Base-by-base conservation (phyloP, 1,140 invertebrate genomes). In the Papilio dardanus region DNA sequence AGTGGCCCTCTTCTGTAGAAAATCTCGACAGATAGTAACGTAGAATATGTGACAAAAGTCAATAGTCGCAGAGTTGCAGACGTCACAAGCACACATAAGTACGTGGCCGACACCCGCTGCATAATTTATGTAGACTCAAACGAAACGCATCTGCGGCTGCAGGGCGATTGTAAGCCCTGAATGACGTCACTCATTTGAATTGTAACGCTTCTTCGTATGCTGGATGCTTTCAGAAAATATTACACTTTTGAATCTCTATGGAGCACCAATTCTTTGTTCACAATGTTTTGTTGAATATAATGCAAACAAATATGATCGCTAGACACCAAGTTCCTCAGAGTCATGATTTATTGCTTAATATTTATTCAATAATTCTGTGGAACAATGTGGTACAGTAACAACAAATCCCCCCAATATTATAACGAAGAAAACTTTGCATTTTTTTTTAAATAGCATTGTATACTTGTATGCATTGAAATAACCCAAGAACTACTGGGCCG, bases 111-210 rank as follows among this genome's bases (percentile, higher is more conserved):
- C 54, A 28, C 24, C 12, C 54, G 54, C 54, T 62, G 54, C 54
- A 62, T 62, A 62, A 62, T 62, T 62, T 62, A 62, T 62, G 54
- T 28, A 62, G 54, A 62, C 54, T 62, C 54, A 62, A 62, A 62
- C 54, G 54, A 16, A 62, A 62, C 54, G 54, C 54, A 62, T 62
- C 54, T 62, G 50, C 7, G 54, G 24, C 12, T 62, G 54, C 54
- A 62, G 24, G 19, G 24, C 2, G 12, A 62, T 58, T 58, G 54
- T 62, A 14, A 21, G 24, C 21, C 21, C 10, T 24, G 21, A 62
- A 62, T 62, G 54, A 62, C 54, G 21, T 62, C 54, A 62, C 54
- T 62, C 54, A 14, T 62, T 62, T 62, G 54, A 62, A 62, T 62
- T 62, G 24, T 58, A 58, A 28, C 24, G 24, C 21, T 28, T 10